Base-by-base conservation (phyloP, 2,113 vertebrate genomes). In the Anthoscopus minutus region DNA sequence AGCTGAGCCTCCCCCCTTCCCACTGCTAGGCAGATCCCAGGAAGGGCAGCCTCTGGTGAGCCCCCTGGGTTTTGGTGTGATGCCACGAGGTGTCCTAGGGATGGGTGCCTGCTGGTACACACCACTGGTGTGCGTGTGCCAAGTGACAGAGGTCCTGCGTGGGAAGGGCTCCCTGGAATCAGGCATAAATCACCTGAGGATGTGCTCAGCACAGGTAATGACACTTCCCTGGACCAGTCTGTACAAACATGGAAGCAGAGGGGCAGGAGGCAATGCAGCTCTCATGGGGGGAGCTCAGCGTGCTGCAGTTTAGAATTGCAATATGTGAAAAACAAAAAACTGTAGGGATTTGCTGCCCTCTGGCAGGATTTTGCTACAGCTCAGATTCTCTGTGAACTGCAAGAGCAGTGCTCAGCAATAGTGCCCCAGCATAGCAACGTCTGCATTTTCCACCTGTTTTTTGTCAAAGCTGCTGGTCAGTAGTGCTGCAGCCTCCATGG, bases 261-360 rank as follows among this genome's bases (percentile, higher is more conserved):
- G 18, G 38, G 28, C 37, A 53, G 61, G 31, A 25, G 30, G 11
- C 13, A 21, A 28, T 5, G 21, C 64, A 54, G 40, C 10, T 80
- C 20, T 67, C 60, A n/a, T 0, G 3, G 18, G 13, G 20, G 9
- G 25, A n/a, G 20, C 42, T 50, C 60, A 47, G 15, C 25, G 31
- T 27, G 16, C 65, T 66, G 72, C 51, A 22, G 9, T 58, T 86
- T 27, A 71, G 24, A 84, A 54, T n/a, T 12, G 28, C 24, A 30
- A 5, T 9, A 5, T 9, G 21, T 13, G 42, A 31, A 47, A 78
- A 30, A 17, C 19, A 22, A 57, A 9, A 20, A 82, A 86, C 28
- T 35, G 79, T 70, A 77, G 84, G 50, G 74, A 73, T 95, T 91
- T 96, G 89, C 91, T 96, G 95, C 96, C 94, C 91, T 93, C 96